Base-by-base conservation (phyloP, 2,888 invertebrate genomes). In the Calameuta filiformis region DNA sequence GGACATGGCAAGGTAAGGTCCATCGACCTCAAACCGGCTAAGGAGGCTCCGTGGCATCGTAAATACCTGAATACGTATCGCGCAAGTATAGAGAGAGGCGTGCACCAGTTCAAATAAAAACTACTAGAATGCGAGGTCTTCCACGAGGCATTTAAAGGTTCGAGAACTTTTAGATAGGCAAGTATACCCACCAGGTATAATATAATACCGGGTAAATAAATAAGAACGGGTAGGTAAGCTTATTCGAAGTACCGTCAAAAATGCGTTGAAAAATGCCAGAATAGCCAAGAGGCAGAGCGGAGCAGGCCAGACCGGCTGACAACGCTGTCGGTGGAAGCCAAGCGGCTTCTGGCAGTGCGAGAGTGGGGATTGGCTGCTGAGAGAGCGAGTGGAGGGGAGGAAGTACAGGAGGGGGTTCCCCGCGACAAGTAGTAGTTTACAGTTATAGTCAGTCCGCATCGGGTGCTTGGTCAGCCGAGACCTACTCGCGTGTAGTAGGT, bases 371-470 rank as follows among this genome's bases (percentile, higher is more conserved):
- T 56, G 75, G 75, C 35, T 33, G 75, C n/a, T 76, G 69, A 33
- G 75, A 15, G 15, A 34, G 31, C 31, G 73, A 69, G 37, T 75
- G 69, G 68, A 37, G 73, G 35, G 23, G 73, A 35, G 75, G 35
- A 31, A 73, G 69, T 73, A 34, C 40, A 34, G 75, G 34, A 69
- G 78, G 77, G 78, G 78, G 75, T 73, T 78, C 34, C 73, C 89
- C 88, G 88, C 90, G 89, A 89, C 91, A 91, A 91, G 91, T 91
- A 90, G 90, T 90, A 89, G 89, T 91, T 91, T 91, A 91, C 91
- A 91, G 91, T 91, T 91, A 91, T 91, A 91, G 91, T 91, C 90
- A 91, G 91, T 91, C 91, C 91, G 91, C 89, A 90, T 90, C 90
- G 91, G 90, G 91, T 90, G 91, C 87, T 91, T 89, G 90, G 88